A percentile compares a stretch with the other conserved stretches of the same genome.
These are phyloP conservation scores for Myathropa florea DNA, from an alignment of 2,888 invertebrate species.

Conservation along the genomic window DNA sequence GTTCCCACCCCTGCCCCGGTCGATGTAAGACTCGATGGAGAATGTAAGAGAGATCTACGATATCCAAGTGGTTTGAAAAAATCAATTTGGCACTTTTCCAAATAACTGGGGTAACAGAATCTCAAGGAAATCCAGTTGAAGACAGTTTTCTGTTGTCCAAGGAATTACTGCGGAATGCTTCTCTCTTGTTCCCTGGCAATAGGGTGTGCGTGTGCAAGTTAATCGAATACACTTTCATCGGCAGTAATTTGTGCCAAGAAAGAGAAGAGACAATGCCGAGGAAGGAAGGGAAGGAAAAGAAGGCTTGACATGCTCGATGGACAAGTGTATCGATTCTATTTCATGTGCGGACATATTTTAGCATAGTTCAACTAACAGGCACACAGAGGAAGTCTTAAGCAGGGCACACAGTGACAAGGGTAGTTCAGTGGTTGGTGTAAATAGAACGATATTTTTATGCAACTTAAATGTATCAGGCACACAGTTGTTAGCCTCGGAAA, in stretches of 20 bases:
- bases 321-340: no score
- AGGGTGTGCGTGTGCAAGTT: not conserved
- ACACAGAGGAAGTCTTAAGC: no score
- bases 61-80: not conserved
- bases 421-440: no score
- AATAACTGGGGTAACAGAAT: slow-evolving; percentile 35
- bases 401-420: no score
- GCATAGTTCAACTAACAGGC: no score
- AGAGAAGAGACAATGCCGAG: not conserved
- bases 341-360: no score
- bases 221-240: not conserved
- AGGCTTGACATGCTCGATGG: no score
- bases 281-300: no score
- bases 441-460: no score
- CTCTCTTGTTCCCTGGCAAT: not conserved
- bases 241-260: not conserved
- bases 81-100: slow-evolving; percentile 34
- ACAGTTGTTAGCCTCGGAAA: no score
- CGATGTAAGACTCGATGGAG: not conserved
- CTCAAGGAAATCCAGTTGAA: not conserved
- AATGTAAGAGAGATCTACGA: not conserved
- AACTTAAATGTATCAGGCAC: no score
- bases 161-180: not conserved
- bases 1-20: not conserved
- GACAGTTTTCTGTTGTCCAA: not conserved